These are phyloP conservation scores for Eupsittula cactorum DNA, from an alignment of 2,113 vertebrate species.

Conservation along the genomic window DNA sequence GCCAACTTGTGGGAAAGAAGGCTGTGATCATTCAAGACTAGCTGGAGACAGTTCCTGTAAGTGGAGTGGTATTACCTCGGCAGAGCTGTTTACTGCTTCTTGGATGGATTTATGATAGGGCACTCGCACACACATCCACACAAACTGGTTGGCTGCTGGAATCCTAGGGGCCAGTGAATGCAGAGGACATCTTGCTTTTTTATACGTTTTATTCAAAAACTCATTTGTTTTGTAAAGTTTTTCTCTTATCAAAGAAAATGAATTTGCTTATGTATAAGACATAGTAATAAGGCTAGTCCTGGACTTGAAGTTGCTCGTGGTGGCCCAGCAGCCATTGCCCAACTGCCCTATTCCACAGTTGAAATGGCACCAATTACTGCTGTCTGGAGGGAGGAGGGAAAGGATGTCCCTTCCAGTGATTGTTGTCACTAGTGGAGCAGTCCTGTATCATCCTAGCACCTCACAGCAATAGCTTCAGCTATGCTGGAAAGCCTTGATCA, in stretches of 20 bases:
- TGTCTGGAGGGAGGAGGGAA: background rate
- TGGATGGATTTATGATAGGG: background rate
- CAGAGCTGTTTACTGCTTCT: background rate
- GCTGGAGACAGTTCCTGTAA: background rate
- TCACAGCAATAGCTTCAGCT: background rate
- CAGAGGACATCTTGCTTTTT: background rate
- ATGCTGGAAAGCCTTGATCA: rapidly evolving
- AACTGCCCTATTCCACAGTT: background rate
- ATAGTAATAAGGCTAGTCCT: background rate
- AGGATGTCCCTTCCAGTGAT: background rate
- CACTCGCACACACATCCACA: background rate
- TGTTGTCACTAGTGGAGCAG: background rate
- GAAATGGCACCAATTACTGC: background rate
- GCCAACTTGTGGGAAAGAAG: background rate
- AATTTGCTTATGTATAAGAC: background rate
- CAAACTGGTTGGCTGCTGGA: background rate
- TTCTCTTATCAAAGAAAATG: background rate
- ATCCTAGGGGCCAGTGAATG: background rate
- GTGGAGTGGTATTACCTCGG: background rate
- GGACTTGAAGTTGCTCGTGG: background rate
- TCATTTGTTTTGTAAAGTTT: background rate
- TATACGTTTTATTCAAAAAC: background rate
- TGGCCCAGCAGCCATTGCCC: background rate
- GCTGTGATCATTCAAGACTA: background rate
- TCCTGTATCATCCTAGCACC: background rate